Evolutionary conservation across 2,888 invertebrate species (phyloP).

Genomic region (Leptinotarsa rubiginosa): DNA sequence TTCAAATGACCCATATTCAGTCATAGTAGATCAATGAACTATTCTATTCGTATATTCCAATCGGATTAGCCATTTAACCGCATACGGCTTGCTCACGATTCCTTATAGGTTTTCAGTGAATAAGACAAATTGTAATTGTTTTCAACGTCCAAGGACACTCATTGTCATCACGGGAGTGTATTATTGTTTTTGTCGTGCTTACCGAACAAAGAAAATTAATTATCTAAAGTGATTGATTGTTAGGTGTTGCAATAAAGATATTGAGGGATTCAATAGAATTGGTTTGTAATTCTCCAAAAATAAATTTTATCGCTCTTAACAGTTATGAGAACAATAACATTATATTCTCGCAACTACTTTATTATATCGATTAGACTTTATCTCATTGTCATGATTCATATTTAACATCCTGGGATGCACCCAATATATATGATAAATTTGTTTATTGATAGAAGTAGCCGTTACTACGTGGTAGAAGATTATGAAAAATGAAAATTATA

Average conservation of each 20-base stretch:
- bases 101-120: conserved; percentile 12
- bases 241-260: background rate
- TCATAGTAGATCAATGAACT: conserved; percentile 4
- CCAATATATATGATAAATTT: too few species aligned
- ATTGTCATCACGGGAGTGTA: background rate
- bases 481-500: too few species aligned
- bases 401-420: too few species aligned
- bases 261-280: too few species aligned
- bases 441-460: too few species aligned
- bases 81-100: conserved; percentile 13
- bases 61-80: background rate
- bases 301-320: too few species aligned
- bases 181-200: background rate
- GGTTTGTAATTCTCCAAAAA: too few species aligned
- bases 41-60: background rate
- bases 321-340: too few species aligned
- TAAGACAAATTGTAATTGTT: conserved; percentile 10
- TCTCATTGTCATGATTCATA: too few species aligned
- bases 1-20: background rate
- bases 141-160: conserved; percentile 10
- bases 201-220: conserved; percentile 2
- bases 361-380: too few species aligned
- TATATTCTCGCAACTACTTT: too few species aligned
- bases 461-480: too few species aligned
- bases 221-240: background rate